Percentiles rank a stretch among this genome's conserved stretches.
Evolutionary conservation across 2,113 vertebrate genomes (phyloP).

Genomic region (Antidorcas marsupialis): DNA sequence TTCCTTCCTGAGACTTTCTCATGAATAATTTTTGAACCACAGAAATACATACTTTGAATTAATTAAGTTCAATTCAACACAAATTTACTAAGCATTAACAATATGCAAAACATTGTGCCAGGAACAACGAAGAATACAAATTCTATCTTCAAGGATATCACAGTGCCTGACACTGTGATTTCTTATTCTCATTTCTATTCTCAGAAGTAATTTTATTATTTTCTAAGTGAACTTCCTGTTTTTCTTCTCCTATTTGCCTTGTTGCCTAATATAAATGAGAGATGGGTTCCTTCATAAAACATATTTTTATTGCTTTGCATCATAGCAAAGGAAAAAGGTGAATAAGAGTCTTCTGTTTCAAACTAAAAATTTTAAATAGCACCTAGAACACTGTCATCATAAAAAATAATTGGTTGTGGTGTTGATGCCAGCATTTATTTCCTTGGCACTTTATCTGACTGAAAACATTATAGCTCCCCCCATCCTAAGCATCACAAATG

Average conservation of each 20-base stretch:
- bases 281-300: neutral
- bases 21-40: neutral
- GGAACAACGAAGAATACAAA: neutral
- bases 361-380: slow-evolving; percentile 45
- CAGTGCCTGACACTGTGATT: neutral
- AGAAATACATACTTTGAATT: neutral
- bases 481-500: neutral
- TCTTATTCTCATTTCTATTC: slow-evolving; percentile 38
- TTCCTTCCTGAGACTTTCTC: neutral
- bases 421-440: slow-evolving; percentile 42
- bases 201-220: slow-evolving; percentile 44
- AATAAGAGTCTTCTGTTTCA: slow-evolving; percentile 26
- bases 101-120: neutral
- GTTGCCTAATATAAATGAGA: slow-evolving; percentile 34
- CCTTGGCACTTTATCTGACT: slow-evolving; percentile 12
- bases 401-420: slow-evolving; percentile 35
- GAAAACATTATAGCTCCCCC: neutral
- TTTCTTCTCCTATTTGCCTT: neutral
- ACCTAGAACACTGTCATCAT: slow-evolving; percentile 21
- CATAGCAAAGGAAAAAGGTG: neutral
- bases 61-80: neutral
- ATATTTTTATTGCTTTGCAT: slow-evolving; percentile 27
- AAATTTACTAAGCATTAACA: neutral
- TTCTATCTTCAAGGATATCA: slow-evolving; percentile 7
- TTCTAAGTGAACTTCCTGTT: slow-evolving; percentile 19